phyloP scores from a whole-genome alignment of 2,888 invertebrate species.

The Metopia argyrocephala region DNA sequence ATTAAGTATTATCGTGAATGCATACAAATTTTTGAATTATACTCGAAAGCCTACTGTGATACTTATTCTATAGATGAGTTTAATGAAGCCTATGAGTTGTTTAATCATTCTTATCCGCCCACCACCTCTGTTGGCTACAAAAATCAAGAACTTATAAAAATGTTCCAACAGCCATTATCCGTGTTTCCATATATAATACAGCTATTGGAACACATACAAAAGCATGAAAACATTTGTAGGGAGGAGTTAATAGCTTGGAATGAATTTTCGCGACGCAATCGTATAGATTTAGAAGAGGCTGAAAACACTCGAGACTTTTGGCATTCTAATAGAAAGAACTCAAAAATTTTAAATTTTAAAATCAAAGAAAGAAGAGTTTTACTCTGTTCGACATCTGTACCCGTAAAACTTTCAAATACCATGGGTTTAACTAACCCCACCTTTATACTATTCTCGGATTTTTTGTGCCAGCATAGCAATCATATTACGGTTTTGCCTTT shows the following conservation, averaged over 20 bases:
- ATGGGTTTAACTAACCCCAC: slow-evolving; percentile 83
- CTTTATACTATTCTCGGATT: slow-evolving; percentile 90
- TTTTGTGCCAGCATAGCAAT: slow-evolving; percentile 86
- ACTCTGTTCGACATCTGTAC: slow-evolving; percentile 86
- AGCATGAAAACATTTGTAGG: slow-evolving; percentile 69
- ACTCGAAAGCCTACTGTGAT: slow-evolving; percentile 86
- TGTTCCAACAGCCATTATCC: slow-evolving; percentile 75
- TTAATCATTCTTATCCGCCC: slow-evolving; percentile 38
- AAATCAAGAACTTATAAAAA: slow-evolving; percentile 70
- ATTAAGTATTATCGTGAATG: slow-evolving; percentile 86
- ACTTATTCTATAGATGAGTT: slow-evolving; percentile 86
- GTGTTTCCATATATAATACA: slow-evolving; percentile 73
- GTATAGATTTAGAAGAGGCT: slow-evolving; percentile 75
- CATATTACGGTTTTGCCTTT: slow-evolving; percentile 85
- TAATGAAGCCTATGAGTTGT: slow-evolving; percentile 81
- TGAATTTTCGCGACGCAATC: slow-evolving; percentile 71
- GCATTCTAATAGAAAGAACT: slow-evolving; percentile 77
- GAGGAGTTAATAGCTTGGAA: slow-evolving; percentile 75
- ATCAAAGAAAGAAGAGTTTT: slow-evolving; percentile 86
- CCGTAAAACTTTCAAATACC: slow-evolving; percentile 85
- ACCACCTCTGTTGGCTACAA: slow-evolving; percentile 42
- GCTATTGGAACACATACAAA: slow-evolving; percentile 72
- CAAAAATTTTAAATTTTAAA: slow-evolving; percentile 77
- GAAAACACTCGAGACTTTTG: slow-evolving; percentile 77
- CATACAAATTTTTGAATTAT: slow-evolving; percentile 85